phyloP scores from a whole-genome alignment of 2,113 vertebrate species.

The Podocnemis expansa region DNA sequence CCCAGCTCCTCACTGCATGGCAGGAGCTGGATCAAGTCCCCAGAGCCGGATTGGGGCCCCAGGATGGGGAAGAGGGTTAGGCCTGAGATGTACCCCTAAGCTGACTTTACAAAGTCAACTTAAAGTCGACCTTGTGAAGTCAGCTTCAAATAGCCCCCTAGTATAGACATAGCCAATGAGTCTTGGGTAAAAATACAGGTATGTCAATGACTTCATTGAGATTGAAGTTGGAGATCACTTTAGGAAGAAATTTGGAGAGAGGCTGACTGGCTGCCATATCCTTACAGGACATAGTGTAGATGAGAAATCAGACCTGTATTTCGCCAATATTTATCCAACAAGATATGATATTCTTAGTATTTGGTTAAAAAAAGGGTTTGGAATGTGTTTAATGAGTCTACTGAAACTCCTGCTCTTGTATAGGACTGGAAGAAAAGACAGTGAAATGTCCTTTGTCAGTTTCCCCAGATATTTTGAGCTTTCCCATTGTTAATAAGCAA shows the following conservation, averaged over 20 bases:
- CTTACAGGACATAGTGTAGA: background rate
- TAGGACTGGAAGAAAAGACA: background rate
- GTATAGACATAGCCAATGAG: too few species aligned
- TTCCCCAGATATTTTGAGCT: background rate
- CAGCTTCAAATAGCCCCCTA: too few species aligned
- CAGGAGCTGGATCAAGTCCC: too few species aligned
- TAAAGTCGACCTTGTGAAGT: too few species aligned
- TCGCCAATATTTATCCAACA: background rate
- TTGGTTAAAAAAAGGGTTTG: background rate
- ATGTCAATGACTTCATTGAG: constrained; percentile 15
- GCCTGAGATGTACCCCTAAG: too few species aligned
- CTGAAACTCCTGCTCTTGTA: background rate
- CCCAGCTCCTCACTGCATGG: too few species aligned
- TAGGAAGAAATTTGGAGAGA: background rate
- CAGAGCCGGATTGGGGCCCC: too few species aligned
- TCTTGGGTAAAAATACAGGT: constrained; percentile 24
- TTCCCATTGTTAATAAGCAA: background rate
- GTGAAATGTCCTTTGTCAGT: background rate
- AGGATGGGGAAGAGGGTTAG: too few species aligned
- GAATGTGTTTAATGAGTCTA: background rate
- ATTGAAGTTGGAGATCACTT: background rate
- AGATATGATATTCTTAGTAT: background rate
- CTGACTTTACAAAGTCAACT: too few species aligned
- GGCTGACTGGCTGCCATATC: background rate
- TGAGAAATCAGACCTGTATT: background rate